Conservation (phyloP, 64 coral and sea anemone genomes). For the Pocillopora damicornis region DNA sequence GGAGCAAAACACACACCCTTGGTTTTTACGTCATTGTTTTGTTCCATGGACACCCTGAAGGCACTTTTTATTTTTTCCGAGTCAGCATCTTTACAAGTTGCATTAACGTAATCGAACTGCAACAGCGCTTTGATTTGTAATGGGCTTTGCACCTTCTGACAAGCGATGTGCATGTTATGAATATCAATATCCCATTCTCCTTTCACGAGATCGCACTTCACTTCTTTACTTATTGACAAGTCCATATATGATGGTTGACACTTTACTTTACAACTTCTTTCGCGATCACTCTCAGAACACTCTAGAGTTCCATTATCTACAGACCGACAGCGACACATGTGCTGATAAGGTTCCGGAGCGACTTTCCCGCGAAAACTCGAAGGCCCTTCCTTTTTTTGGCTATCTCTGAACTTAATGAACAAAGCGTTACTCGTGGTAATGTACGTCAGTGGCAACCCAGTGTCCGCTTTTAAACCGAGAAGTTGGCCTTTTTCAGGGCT, state of each 20-base stretch:
- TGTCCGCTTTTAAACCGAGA: background rate
- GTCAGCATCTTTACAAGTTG: background rate
- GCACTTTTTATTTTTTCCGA: background rate
- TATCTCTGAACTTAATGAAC: constrained; percentile 19
- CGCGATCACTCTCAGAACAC: constrained; percentile 1
- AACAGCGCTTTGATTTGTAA: constrained; percentile 6
- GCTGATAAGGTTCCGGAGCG: background rate
- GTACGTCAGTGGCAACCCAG: background rate
- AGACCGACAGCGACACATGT: constrained; percentile 8
- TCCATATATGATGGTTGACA: constrained; percentile 3
- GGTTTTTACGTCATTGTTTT: background rate
- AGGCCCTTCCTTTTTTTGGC: background rate
- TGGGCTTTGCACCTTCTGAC: constrained; percentile 10
- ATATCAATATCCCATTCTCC: constrained; percentile 31
- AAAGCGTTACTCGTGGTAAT: constrained; percentile 6
- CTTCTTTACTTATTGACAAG: background rate
- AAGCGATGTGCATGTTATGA: background rate
- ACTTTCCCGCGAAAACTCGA: constrained; percentile 39
- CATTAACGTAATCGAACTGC: constrained; percentile 25
- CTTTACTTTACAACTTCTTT: constrained; percentile 29
- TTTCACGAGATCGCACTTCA: constrained; percentile 20
- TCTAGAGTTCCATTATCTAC: constrained; percentile 6
- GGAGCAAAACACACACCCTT: constrained; percentile 12
- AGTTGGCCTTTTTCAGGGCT: background rate
- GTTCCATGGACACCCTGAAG: background rate